Evolutionary conservation across 2,113 vertebrate genomes (phyloP), one percentile per base, ranked within the genome.

Genomic region (Peucedramus taeniatus): DNA sequence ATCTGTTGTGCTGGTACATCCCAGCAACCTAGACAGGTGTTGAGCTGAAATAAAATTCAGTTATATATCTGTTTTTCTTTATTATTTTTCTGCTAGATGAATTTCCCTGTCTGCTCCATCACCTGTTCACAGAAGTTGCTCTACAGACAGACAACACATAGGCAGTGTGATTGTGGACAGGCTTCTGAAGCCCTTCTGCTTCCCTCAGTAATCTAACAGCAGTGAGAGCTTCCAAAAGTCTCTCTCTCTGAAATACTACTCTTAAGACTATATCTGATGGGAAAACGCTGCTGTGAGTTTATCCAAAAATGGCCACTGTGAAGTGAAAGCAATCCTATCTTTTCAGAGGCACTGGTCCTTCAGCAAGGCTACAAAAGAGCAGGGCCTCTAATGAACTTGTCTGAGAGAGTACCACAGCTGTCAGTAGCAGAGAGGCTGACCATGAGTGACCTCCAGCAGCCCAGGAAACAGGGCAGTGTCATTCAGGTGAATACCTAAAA

Each of bases 71-170:
- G 13, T 2, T 80, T 69, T 57, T 61, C 63, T 69, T 22, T 18
- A 30, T 37, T 72, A 20, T 56, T 83, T 60, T 93, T 69, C 35
- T 66, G 18, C 35, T 44, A 22, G 16, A 57, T 45, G 26, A 45
- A 66, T 53, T 63, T 40, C 30, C 59, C 59, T 30, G 18, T 39
- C 50, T 65, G 53, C 22, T 80, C 71, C 40, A 49, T 30, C 45
- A 37, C 16, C 11, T 64, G 21, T 11, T 60, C 30, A 33, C 33
- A 44, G 54, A 85, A 90, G 21, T 7, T 85, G 49, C 23, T 42
- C 53, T 15, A 12, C 33, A 24, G 16, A 45, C 9, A 71, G 37
- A 42, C 30, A 54, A 39, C 1, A 1, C 1, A 1, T 9, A 54
- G 39, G 35, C 53, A 71, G 26, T 42, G 83, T 28, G 56, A 59